Percentiles rank a stretch among this genome's conserved stretches.
These are phyloP conservation scores for Pipistrellus kuhlii DNA, from an alignment of 2,797 vertebrate species.

Conservation along the genomic window DNA sequence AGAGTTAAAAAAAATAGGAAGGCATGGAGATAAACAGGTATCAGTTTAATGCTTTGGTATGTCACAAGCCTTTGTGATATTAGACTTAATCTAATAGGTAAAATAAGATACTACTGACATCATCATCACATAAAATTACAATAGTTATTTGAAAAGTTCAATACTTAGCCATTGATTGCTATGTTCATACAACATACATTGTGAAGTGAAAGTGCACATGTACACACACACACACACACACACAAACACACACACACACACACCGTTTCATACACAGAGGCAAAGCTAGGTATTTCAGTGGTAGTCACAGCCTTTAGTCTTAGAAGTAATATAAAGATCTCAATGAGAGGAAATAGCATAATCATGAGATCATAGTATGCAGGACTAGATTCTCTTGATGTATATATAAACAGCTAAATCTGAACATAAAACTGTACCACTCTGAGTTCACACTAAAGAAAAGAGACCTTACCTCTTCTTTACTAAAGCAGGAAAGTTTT, in stretches of 20 bases:
- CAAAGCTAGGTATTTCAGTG: neutral
- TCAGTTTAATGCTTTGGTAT: constrained; percentile 14
- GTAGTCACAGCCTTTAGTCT: neutral
- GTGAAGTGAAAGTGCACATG: neutral
- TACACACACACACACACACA: neutral
- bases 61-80: constrained; percentile 3
- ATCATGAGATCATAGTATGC: neutral
- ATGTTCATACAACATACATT: neutral
- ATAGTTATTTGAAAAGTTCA: neutral
- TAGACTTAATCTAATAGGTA: constrained; percentile 33
- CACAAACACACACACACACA: neutral
- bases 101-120: constrained; percentile 29
- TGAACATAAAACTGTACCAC: neutral
- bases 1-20: neutral
- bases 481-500: constrained; percentile 40
- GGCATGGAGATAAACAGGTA: neutral
- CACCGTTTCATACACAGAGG: neutral
- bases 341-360: constrained; percentile 22
- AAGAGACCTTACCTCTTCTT: neutral
- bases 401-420: neutral
- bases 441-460: neutral
- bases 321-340: constrained; percentile 39
- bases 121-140: neutral
- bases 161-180: neutral
- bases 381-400: neutral